phyloP scores from a whole-genome alignment of 2,113 vertebrate genomes.

The Chaetops frenatus region DNA sequence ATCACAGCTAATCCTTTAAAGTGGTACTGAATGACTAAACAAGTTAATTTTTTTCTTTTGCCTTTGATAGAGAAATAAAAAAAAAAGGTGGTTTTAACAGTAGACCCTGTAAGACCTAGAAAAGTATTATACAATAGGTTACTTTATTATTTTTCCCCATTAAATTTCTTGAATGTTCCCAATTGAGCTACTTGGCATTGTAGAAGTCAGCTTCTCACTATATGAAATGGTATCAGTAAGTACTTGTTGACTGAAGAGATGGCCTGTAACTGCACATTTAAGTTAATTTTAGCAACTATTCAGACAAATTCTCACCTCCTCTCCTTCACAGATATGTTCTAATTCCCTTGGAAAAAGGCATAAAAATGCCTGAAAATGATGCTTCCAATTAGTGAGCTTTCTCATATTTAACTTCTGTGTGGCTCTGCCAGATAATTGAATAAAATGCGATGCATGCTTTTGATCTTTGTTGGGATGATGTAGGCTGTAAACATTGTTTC shows the following conservation, averaged over 20 bases:
- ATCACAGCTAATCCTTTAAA: neutral
- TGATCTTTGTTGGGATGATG: conserved; percentile 9
- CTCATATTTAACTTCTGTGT: conserved; percentile 1
- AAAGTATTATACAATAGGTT: neutral
- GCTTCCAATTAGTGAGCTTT: conserved; percentile 33
- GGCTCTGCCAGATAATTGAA: conserved; percentile 9
- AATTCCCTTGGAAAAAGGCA: conserved; percentile 1
- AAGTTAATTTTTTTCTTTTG: neutral
- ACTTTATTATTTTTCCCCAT: neutral
- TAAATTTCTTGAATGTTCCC: neutral
- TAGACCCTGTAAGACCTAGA: neutral
- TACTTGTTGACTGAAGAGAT: conserved; percentile 28
- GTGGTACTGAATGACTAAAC: neutral
- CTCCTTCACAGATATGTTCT: conserved; percentile 6
- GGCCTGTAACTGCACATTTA: conserved; percentile 23
- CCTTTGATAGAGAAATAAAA: neutral
- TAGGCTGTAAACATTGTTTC: conserved; percentile 20
- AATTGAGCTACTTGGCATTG: neutral
- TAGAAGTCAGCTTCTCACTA: neutral
- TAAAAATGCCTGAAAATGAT: neutral
- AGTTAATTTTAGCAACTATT: conserved; percentile 48
- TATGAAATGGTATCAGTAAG: conserved; percentile 3
- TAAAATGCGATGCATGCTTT: conserved; percentile 8
- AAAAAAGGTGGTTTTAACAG: neutral
- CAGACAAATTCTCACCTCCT: conserved; percentile 40